phyloP scores from a whole-genome alignment of 1,140 invertebrate species.

The Drosophila teissieri region DNA sequence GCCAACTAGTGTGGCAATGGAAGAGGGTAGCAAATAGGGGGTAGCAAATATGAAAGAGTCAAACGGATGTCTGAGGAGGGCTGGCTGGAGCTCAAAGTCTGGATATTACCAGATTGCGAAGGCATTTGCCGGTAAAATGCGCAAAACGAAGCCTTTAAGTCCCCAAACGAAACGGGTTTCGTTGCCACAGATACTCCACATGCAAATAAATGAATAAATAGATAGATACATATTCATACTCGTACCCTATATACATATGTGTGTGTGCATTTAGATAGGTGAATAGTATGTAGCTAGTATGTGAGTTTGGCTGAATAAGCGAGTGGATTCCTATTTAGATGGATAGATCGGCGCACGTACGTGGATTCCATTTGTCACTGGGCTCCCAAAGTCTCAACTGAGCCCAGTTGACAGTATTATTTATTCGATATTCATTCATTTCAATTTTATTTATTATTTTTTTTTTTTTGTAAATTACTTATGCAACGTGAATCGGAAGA shows the following conservation, averaged over 20 bases:
- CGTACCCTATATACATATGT: background rate
- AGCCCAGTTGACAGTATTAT: slow-evolving; percentile 23
- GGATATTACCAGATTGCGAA: slow-evolving; percentile 52
- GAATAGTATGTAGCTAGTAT: slow-evolving; percentile 1
- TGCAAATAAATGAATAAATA: slow-evolving; percentile 21
- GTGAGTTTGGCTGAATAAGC: slow-evolving; percentile 3
- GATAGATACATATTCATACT: background rate
- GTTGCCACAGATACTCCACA: slow-evolving; percentile 40
- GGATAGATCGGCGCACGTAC: slow-evolving; percentile 24
- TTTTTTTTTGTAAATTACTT: slow-evolving; percentile 11
- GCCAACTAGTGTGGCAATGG: background rate
- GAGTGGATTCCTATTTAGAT: slow-evolving; percentile 25
- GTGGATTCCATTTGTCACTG: slow-evolving; percentile 36
- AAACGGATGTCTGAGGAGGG: slow-evolving; percentile 15
- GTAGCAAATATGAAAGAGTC: background rate
- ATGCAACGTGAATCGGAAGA: slow-evolving; percentile 28
- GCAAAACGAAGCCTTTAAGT: slow-evolving; percentile 52
- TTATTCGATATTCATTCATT: slow-evolving; percentile 14
- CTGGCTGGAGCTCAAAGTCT: slow-evolving; percentile 34
- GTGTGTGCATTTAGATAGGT: slow-evolving; percentile 6
- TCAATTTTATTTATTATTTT: background rate
- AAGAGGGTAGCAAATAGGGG: background rate
- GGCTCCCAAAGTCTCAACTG: slow-evolving; percentile 16
- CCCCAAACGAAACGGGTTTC: slow-evolving; percentile 40
- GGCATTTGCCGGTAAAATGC: slow-evolving; percentile 41